Base-by-base conservation (phyloP, 2,888 invertebrate genomes). In the Protophormia terraenovae region DNA sequence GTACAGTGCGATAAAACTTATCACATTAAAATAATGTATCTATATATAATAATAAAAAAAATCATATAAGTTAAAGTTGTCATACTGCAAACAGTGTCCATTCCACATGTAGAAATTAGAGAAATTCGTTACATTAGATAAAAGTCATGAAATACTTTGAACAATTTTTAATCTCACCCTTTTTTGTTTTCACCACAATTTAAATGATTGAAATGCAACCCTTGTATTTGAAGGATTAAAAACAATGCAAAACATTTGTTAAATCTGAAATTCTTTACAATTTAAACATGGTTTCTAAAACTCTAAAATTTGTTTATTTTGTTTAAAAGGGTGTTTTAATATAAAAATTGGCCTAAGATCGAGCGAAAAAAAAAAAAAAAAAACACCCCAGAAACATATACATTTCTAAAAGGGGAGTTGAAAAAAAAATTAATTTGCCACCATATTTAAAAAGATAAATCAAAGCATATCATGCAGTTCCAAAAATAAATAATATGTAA, bases 91-190 rank as follows among this genome's bases (percentile, higher is more conserved):
- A 53, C 22, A 0, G 7, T 12, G 32, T 47, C 29, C 16, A 62
- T 32, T 53, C 4, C 12, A 67, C 16, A 58, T 62, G 12, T 41
- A n/a, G 1, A 71, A 85, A 82, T 75, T 85, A 66, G 50, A 66
- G 35, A 75, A 85, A 75, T 78, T 78, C 73, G 82, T 82, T 78
- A 71, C 85, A 79, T 41, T 41, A 41, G 64, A 85, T 78, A 78
- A 71, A 78, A 41, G 78, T 75, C 77, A 35, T n/a, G 12, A 50
- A 41, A 50, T 22, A 50, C 3, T 10, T 14, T 3, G 32, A 53
- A 32, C 55, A 55, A 38, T 55, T 71, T 71, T 3, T 38, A 64
- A 76, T 71, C 76, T 76, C 71, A 71, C 76, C 82, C 82, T 77
- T 77, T 76, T 45, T 1, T n/a, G 14, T 29, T 41, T 5, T 47